phyloP scores from a whole-genome alignment of 1,140 invertebrate species.

The Ruditapes philippinarum region DNA sequence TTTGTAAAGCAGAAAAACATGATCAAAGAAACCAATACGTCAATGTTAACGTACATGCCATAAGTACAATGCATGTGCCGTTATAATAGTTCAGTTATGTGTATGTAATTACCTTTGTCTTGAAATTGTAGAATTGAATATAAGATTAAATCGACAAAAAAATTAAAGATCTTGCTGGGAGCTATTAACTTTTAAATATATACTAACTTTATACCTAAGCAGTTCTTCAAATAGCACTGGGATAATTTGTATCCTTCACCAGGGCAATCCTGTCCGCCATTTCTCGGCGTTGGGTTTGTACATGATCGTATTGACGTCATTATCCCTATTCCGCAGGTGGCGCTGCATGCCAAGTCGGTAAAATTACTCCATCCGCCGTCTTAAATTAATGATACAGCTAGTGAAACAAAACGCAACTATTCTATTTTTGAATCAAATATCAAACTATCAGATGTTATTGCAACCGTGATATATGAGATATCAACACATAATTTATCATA shows the following conservation, averaged over 20 bases:
- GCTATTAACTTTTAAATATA: not conserved
- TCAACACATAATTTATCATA: not conserved
- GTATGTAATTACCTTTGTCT: too few relatives aligned
- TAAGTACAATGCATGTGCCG: too few relatives aligned
- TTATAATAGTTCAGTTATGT: too few relatives aligned
- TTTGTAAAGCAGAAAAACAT: too few relatives aligned
- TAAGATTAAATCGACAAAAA: not conserved
- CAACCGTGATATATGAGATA: not conserved
- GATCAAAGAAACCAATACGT: too few relatives aligned
- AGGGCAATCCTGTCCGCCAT: constrained; percentile 89
- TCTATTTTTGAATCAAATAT: too few relatives aligned
- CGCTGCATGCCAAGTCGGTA: constrained; percentile 76
- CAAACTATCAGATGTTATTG: not conserved
- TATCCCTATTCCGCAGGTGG: constrained; percentile 90
- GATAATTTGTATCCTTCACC: constrained; percentile 85
- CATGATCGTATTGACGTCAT: constrained; percentile 91
- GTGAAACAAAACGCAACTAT: too few relatives aligned
- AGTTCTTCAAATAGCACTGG: not conserved
- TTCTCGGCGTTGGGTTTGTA: constrained; percentile 88
- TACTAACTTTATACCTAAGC: not conserved
- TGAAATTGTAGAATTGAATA: too few relatives aligned
- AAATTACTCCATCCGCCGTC: constrained; percentile 68
- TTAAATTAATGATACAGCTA: not conserved
- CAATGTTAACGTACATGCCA: too few relatives aligned
- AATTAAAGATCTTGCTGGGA: not conserved